These are phyloP conservation scores for Colletes gigas DNA, from an alignment of 1,140 invertebrate species.

Conservation along the genomic window DNA sequence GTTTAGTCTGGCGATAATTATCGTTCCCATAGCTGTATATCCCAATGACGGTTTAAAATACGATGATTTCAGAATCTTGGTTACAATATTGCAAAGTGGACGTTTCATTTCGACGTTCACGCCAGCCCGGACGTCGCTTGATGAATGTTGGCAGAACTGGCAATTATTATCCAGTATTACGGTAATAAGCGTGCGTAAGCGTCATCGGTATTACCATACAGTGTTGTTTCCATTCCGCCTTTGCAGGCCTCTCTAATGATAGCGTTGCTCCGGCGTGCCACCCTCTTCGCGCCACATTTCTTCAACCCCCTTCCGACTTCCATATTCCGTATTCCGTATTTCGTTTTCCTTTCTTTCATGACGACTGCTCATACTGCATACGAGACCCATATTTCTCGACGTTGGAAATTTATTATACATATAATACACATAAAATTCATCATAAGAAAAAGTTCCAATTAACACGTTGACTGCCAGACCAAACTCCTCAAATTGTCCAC, in stretches of 20 bases:
- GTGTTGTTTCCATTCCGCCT: conserved; percentile 65
- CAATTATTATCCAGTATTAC: conserved; percentile 65
- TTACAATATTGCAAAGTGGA: conserved; percentile 24
- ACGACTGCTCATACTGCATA: conserved; percentile 23
- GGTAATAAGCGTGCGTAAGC: conserved; percentile 63
- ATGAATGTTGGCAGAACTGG: conserved; percentile 62
- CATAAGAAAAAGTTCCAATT: too few species aligned
- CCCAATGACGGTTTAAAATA: background rate
- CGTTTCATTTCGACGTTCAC: conserved; percentile 52
- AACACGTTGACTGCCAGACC: too few species aligned
- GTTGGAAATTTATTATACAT: background rate
- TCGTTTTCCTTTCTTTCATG: conserved; percentile 25
- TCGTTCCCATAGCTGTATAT: too few species aligned
- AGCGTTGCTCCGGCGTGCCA: conserved; percentile 50
- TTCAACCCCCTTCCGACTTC: conserved; percentile 30
- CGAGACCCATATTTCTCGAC: background rate
- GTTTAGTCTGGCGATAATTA: too few species aligned
- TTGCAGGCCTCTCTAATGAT: conserved; percentile 65
- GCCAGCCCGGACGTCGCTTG: conserved; percentile 38
- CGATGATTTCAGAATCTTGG: conserved; percentile 1
- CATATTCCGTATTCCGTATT: background rate
- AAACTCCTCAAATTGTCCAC: too few species aligned
- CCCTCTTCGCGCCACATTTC: conserved; percentile 33
- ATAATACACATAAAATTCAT: too few species aligned
- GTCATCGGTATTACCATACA: conserved; percentile 70